A percentile compares a stretch with the other conserved stretches of the same genome.
phyloP scores from a whole-genome alignment of 2,113 vertebrate genomes.

The Poeciliopsis occidentalis region DNA sequence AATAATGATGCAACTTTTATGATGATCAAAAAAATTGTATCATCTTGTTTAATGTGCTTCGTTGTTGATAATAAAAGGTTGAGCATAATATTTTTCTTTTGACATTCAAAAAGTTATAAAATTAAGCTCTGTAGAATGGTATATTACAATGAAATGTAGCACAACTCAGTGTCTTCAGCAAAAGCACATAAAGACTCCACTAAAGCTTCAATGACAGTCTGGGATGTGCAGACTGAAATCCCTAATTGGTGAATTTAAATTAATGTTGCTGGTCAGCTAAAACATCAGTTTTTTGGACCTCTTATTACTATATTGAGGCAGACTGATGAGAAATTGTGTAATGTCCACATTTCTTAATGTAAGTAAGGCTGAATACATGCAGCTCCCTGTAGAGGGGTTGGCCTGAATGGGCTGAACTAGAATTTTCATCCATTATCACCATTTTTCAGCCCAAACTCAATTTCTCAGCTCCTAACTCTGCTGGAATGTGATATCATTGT shows the following conservation, averaged over 20 bases:
- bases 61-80: too few relatives aligned
- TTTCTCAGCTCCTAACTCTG: conserved; percentile 27
- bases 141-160: too few relatives aligned
- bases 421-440: conserved; percentile 21
- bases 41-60: too few relatives aligned
- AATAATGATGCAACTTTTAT: too few relatives aligned
- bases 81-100: too few relatives aligned
- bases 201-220: not conserved
- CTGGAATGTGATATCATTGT: conserved; percentile 47
- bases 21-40: too few relatives aligned
- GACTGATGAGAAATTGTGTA: not conserved
- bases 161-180: too few relatives aligned
- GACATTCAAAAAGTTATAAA: not conserved
- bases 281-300: not conserved
- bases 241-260: not conserved
- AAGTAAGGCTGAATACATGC: not conserved
- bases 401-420: not conserved
- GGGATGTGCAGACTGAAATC: not conserved
- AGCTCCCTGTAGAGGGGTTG: not conserved
- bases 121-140: too few relatives aligned
- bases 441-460: conserved; percentile 36
- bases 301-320: not conserved
- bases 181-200: not conserved
- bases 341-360: conserved; percentile 6
- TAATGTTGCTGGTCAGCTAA: not conserved